Conservation (phyloP, 1,140 invertebrate genomes). For the Oscheius sp. region DNA sequence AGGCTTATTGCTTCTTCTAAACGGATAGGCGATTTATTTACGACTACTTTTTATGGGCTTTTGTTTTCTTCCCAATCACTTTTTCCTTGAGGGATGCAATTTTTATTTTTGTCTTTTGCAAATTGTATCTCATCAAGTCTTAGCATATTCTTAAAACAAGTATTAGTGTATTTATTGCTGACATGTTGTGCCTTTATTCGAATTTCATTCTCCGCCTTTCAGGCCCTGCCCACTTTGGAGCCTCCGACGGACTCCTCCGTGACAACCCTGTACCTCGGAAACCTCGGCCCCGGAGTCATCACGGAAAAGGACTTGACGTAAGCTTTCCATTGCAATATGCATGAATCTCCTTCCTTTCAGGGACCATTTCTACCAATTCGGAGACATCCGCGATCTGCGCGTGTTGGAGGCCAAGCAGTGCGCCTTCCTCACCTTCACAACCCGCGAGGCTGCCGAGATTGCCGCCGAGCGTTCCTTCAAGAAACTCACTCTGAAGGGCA, state of each 20-base stretch:
- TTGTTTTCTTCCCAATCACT: neutral
- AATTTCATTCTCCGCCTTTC: neutral
- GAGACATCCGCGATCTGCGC: conserved; percentile 91
- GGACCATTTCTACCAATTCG: conserved; percentile 95
- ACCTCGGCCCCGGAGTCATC: conserved; percentile 74
- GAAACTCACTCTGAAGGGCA: conserved; percentile 71
- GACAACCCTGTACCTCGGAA: conserved; percentile 91
- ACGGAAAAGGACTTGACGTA: conserved; percentile 83
- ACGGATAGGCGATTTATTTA: neutral
- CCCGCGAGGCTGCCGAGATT: conserved; percentile 79
- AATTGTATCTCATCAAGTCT: no score
- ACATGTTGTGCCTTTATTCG: neutral
- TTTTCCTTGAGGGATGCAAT: neutral
- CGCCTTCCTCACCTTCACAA: conserved; percentile 95
- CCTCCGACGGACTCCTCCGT: conserved; percentile 92
- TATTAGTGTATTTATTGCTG: no score
- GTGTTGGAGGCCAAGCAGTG: conserved; percentile 89
- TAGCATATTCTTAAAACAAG: no score
- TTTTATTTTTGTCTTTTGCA: no score
- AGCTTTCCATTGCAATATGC: neutral
- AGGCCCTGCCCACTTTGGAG: conserved; percentile 82
- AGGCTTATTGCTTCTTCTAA: no score
- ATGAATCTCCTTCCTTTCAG: conserved; percentile 61
- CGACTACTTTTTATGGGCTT: neutral
- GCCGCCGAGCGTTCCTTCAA: conserved; percentile 95